Evolutionary conservation across 1,140 invertebrate genomes (phyloP), one percentile per base, ranked within the genome.

Genomic region (Zaprionus gabonicus): DNA sequence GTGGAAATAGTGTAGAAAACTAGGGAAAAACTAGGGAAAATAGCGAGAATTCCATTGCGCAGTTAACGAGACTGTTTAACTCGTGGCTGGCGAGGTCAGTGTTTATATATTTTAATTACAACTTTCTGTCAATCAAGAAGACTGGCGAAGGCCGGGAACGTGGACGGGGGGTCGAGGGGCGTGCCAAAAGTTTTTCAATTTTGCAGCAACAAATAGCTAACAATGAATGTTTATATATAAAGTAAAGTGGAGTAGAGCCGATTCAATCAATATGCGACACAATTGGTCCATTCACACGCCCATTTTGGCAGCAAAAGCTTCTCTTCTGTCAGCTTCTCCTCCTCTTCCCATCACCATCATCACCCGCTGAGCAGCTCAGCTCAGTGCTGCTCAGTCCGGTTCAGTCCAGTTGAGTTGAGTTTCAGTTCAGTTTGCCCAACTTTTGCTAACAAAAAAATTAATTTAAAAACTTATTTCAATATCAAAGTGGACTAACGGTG

Each of bases 401-500:
- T 71, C 60, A 66, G 68, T 55, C 64, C 27, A 67, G 56, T 62
- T 31, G 36, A 62, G 65, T 75, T 58, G 46, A 58, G 65, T 80
- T 46, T 83, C 49, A 77, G 70, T 58, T 72, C 80, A 78, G 65
- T 80, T 82, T 57, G 68, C 64, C 73, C 75, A 87, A 87, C 74
- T 87, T 87, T 84, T 53, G 77, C 81, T 73, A 90, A 90, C 85
- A 88, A 88, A 88, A 88, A 88, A 88, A 90, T 88, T 85, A 88
- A 88, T 88, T 88, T 88, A 88, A 88, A 88, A 88, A 88, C 85
- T 88, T 88, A 85, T 88, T 88, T 90, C 85, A 90, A 88, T 88
- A 90, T 83, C 72, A 72, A 90, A 85, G 64, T 84, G 80, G 56
- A 31, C 56, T 36, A 10, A 23, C 31, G 56, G 28, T 34, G 56